phyloP scores from a whole-genome alignment of 2,888 invertebrate species.

The Acanthosepion pharaonis region DNA sequence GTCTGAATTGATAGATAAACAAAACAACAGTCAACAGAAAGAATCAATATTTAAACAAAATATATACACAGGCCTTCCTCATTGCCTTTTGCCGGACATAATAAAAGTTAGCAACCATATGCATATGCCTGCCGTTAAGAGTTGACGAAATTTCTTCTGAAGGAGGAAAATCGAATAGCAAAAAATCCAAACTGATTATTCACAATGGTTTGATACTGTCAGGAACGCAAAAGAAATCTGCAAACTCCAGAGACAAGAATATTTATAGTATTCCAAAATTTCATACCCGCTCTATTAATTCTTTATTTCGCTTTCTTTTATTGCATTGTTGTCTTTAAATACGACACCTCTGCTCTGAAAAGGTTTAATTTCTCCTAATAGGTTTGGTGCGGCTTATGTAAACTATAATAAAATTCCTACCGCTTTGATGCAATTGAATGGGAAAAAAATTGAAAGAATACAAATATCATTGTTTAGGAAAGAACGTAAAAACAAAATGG shows the following conservation, averaged over 20 bases:
- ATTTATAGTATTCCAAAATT: background rate
- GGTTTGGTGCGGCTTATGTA: background rate
- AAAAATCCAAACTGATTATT: background rate
- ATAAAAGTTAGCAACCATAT: too few relatives aligned
- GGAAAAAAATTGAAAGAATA: background rate
- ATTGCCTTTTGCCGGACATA: too few relatives aligned
- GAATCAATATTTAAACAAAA: too few relatives aligned
- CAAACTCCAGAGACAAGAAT: background rate
- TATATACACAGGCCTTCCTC: too few relatives aligned
- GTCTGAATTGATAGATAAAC: too few relatives aligned
- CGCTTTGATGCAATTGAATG: background rate
- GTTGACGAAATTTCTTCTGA: background rate
- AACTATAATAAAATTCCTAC: background rate
- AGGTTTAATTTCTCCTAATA: conserved; percentile 13
- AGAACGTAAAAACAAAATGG: background rate
- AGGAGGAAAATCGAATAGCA: background rate
- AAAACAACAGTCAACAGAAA: too few relatives aligned
- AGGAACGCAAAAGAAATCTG: background rate
- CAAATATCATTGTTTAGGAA: background rate
- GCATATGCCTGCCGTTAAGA: background rate
- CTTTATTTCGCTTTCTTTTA: background rate
- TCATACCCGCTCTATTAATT: background rate
- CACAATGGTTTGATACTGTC: background rate
- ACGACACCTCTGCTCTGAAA: background rate
- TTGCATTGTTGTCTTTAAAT: background rate